Evolutionary conservation across 2,888 invertebrate genomes (phyloP).

Genomic region (Mesorhabditis spiculigera): DNA sequence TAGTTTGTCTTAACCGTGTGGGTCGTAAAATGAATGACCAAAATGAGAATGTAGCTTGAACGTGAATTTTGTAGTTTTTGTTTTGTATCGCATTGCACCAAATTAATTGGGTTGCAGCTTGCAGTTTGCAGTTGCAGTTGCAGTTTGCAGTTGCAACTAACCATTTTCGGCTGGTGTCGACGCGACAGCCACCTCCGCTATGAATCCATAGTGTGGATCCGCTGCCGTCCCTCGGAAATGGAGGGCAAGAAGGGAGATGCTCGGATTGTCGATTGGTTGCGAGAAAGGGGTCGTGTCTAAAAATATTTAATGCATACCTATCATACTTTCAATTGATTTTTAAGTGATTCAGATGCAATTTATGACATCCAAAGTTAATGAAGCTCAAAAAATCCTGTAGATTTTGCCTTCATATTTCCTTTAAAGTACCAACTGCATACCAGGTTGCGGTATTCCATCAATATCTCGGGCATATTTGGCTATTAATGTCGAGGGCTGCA

Average conservation of each 20-base stretch:
- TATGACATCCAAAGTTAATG: neutral
- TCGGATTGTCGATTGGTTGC: constrained; percentile 6
- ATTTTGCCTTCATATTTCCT: too few relatives aligned
- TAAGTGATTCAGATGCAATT: neutral
- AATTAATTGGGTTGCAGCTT: too few relatives aligned
- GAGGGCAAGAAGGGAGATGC: constrained; percentile 69
- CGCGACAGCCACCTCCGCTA: constrained; percentile 90
- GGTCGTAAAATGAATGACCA: too few relatives aligned
- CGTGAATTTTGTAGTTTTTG: too few relatives aligned
- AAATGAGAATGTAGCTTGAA: too few relatives aligned
- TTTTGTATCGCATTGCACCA: too few relatives aligned
- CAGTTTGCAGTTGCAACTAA: too few relatives aligned
- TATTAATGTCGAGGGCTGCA: constrained; percentile 34
- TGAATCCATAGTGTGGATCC: constrained; percentile 84
- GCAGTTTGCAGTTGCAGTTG: too few relatives aligned
- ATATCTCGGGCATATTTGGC: constrained; percentile 25
- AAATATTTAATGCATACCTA: neutral
- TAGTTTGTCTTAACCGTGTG: too few relatives aligned
- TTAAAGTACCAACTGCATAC: neutral
- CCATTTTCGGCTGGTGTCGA: constrained; percentile 64
- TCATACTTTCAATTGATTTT: too few relatives aligned
- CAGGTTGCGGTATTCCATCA: neutral
- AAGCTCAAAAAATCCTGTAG: too few relatives aligned
- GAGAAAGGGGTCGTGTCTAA: constrained; percentile 10
- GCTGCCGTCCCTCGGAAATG: constrained; percentile 91